Evolutionary conservation across 1,140 invertebrate species (phyloP).

Genomic region (Panulirus ornatus): DNA sequence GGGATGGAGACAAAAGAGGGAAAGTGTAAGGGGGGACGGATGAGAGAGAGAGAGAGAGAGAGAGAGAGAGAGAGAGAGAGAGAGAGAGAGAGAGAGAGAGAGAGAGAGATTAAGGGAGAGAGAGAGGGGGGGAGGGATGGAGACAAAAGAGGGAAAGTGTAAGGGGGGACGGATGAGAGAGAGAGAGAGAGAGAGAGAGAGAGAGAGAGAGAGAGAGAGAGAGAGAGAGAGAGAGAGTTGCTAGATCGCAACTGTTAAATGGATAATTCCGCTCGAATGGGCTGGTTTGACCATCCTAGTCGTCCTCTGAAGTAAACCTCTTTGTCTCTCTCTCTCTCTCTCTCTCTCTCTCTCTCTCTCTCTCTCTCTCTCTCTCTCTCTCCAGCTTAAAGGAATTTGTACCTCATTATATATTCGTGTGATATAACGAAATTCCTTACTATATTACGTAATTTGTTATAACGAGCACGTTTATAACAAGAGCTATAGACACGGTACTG

Average conservation of each 20-base stretch:
- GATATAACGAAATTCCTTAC: too few relatives aligned
- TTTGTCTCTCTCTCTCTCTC: not conserved
- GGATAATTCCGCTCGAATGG: too few relatives aligned
- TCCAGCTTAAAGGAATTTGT: too few relatives aligned
- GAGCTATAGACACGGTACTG: too few relatives aligned
- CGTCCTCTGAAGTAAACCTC: too few relatives aligned
- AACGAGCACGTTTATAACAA: too few relatives aligned
- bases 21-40: too few relatives aligned
- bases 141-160: not conserved
- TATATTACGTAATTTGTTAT: too few relatives aligned
- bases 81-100: constrained; percentile 8
- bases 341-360: not conserved
- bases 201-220: not conserved
- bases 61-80: not conserved
- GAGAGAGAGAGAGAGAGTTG: constrained; percentile 10
- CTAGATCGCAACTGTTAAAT: not conserved
- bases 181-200: constrained; percentile 6
- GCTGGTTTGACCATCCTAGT: too few relatives aligned
- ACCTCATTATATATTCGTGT: too few relatives aligned
- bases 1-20: not conserved
- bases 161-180: not conserved
- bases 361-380: not conserved
- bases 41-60: not conserved
- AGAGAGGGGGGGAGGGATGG: not conserved
- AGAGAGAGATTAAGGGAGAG: not conserved